Percentiles rank a stretch among this genome's conserved stretches.
Conservation (phyloP, 2,888 invertebrate genomes). For the Sepioteuthis lessoniana region DNA sequence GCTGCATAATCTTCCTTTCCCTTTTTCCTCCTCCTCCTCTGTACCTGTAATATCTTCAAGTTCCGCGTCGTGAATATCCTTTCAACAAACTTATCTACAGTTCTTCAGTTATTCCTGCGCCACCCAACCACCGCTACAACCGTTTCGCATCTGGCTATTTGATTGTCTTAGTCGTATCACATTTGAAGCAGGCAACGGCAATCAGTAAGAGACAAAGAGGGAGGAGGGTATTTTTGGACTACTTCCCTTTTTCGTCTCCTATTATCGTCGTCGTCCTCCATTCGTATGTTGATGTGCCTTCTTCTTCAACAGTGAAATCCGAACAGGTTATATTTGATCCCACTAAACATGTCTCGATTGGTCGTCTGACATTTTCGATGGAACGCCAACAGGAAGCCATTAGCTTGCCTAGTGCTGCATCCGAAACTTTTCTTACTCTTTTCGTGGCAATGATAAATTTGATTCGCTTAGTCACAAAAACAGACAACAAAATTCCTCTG, state of each 20-base stretch:
- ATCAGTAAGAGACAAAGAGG: neutral
- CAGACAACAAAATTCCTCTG: slow-evolving; percentile 6
- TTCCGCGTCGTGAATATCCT: no score
- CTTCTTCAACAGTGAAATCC: slow-evolving; percentile 14
- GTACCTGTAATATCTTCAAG: no score
- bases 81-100: no score
- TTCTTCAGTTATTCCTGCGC: neutral
- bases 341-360: slow-evolving; percentile 21
- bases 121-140: neutral
- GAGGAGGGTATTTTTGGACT: neutral
- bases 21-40: no score
- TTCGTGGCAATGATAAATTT: slow-evolving; percentile 33
- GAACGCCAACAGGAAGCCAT: slow-evolving; percentile 33
- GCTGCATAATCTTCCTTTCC: no score
- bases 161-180: neutral
- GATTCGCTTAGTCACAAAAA: neutral
- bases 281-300: neutral
- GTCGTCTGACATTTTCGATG: neutral
- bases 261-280: neutral
- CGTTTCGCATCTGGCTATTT: neutral
- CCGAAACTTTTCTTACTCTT: slow-evolving; percentile 33
- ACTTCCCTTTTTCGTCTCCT: slow-evolving; percentile 33
- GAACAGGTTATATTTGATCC: slow-evolving; percentile 33
- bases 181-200: neutral
- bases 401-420: neutral